Base-by-base conservation (phyloP, 92 coral and sea anemone genomes). In the Umimayanthus chanpuru region DNA sequence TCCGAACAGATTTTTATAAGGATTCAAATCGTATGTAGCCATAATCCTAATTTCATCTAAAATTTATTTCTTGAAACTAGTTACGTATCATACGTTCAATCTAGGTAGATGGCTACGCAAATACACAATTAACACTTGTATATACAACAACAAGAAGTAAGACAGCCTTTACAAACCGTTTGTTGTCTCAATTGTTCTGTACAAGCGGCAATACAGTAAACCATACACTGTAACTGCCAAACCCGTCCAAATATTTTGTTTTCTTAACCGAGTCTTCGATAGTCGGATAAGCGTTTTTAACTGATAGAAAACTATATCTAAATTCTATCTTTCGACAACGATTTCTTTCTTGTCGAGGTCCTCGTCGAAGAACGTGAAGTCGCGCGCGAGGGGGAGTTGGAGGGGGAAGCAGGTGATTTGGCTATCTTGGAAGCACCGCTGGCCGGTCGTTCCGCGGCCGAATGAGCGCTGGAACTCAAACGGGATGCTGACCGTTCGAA, bases 401-500 rank as follows among this genome's bases (percentile, higher is more conserved):
- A 76, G 56, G 94, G 66, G 43, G 98, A 81, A n/a, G 96, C 91
- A 80, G 92, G 94, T 20, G 95, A 71, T 15, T 79, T 65, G 4
- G 94, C 83, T 25, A 92, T 88, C 79, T 93, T 90, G 76, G 95
- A 93, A 86, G 91, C 84, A 56, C 85, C 85, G 81, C 94, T 92
- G 72, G 82, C 85, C 85, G 96, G 90, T 91, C 93, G 88, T 38
- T 96, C 96, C 38, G 91, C 86, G 23, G 89, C 93, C 77, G 93
- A 94, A 4, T 91, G 92, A 43, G 92, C 83, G 67, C 91, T 92
- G 58, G 94, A 91, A 84, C 98, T 94, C 6, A 96, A 92, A 38
- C 98, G 96, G 15, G 99, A 97, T 36, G 98, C 98, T 61, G 98
- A 90, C 64, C 99, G 95, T 77, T 97, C 99, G 65, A 97, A 94